These are phyloP conservation scores for Nothura maculosa DNA, from an alignment of 2,797 vertebrate species.

Conservation along the genomic window DNA sequence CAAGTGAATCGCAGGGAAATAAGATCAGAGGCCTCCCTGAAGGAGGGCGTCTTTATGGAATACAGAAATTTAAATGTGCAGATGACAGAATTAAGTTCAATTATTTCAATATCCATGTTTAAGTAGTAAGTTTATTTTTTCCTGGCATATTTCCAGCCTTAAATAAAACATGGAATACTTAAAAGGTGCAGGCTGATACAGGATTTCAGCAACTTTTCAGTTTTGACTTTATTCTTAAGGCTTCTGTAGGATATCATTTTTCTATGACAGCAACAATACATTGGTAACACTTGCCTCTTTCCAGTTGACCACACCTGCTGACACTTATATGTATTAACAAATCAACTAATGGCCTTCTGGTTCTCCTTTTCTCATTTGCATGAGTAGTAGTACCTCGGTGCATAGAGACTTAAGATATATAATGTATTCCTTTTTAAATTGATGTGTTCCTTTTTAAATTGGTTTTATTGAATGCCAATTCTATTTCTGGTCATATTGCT, in stretches of 20 bases:
- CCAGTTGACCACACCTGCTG: conserved; percentile 53
- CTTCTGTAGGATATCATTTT: conserved; percentile 20
- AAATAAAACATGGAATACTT: conserved; percentile 38
- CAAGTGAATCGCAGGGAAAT: background rate
- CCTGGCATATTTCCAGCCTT: conserved; percentile 35
- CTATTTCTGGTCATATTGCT: conserved; percentile 34
- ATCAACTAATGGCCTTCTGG: conserved; percentile 28
- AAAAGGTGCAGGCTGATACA: conserved; percentile 33
- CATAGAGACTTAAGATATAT: conserved; percentile 16
- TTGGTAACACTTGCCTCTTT: conserved; percentile 37
- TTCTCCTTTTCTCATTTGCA: background rate
- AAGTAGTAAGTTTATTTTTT: background rate
- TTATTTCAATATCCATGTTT: conserved; percentile 44
- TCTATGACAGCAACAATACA: conserved; percentile 27
- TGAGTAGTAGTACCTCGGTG: background rate
- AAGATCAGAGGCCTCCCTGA: background rate
- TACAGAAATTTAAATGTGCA: background rate
- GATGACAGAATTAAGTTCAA: conserved; percentile 57
- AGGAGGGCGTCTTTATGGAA: conserved; percentile 24
- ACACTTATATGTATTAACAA: conserved; percentile 10
- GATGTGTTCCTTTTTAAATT: conserved; percentile 16
- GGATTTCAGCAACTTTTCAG: conserved; percentile 61
- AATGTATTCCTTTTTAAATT: conserved; percentile 17
- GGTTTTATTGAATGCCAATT: conserved; percentile 35
- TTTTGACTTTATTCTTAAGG: conserved; percentile 43